Base-by-base conservation (phyloP, 2,888 invertebrate genomes). In the Crocallis elinguaria region DNA sequence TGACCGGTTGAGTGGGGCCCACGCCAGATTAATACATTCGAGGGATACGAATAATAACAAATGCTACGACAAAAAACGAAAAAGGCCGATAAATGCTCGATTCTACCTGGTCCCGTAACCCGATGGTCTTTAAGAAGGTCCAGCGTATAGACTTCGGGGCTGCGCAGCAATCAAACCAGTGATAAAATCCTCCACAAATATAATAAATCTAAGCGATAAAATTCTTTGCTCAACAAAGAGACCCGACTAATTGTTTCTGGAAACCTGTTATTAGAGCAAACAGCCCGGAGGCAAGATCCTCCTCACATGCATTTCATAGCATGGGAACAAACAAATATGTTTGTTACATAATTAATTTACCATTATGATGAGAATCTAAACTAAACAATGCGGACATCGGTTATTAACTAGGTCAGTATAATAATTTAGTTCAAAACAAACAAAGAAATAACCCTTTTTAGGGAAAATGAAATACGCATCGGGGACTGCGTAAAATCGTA, bases 21-120 rank as follows among this genome's bases (percentile, higher is more conserved):
- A 84, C 84, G 69, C 79, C 82, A 88, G 88, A 91, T 91, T 91
- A 91, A 91, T 88, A 88, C 84, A 88, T 91, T 82, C 80, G 75
- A 84, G 80, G 86, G 86, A 82, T 85, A 78, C 79, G 65, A 85
- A 86, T 84, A 83, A 87, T 83, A 88, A 88, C 84, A 86, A 87
- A 84, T 77, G 81, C 66, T 68, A 71, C 76, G 78, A 88, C 86
- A 90, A 90, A 90, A 90, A 91, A 88, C 78, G 74, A 81, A 86
- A 90, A 86, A 78, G 79, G 75, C 78, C 80, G 86, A 87, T 90
- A 88, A 88, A 89, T 74, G 84, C 75, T 81, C 69, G 74, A 73
- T 67, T 81, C 79, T 89, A 88, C 90, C 90, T 90, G 89, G 66
- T 67, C 64, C 73, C 64, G 64, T 68, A 67, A 68, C 62, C 68